Evolutionary conservation across 1,140 invertebrate genomes (phyloP).

Genomic region (Meloidogyne chitwoodi): DNA sequence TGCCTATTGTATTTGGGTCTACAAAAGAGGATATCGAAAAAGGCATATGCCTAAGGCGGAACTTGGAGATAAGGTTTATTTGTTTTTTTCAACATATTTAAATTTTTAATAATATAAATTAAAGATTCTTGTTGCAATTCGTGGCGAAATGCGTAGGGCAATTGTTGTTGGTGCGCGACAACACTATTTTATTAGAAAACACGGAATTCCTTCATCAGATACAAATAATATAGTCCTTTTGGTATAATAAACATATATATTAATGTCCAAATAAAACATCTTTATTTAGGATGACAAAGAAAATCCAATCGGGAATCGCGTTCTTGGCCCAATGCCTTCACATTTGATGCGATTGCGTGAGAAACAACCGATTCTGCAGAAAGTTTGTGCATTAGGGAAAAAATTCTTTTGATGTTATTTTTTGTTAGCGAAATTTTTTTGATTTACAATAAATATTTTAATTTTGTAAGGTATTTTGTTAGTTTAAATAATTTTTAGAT

Average conservation of each 20-base stretch:
- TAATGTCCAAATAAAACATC: background rate
- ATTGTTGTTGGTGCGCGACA: constrained; percentile 78
- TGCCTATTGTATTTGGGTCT: constrained; percentile 67
- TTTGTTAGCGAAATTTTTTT: constrained; percentile 14
- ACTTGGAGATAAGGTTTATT: constrained; percentile 75
- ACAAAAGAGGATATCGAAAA: constrained; percentile 59
- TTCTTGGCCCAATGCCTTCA: constrained; percentile 87
- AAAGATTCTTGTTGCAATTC: constrained; percentile 86
- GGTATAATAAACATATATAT: constrained; percentile 8
- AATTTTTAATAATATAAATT: constrained; percentile 15
- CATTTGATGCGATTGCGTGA: constrained; percentile 78
- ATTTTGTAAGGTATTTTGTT: too few species aligned
- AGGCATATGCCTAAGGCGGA: constrained; percentile 69
- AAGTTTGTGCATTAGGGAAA: constrained; percentile 84
- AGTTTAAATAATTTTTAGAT: too few species aligned
- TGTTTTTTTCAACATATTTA: background rate
- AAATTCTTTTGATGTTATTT: constrained; percentile 74
- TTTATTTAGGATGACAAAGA: constrained; percentile 75
- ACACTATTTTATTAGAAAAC: constrained; percentile 73
- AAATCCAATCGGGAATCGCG: constrained; percentile 83
- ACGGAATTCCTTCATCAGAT: constrained; percentile 84
- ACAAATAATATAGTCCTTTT: constrained; percentile 93
- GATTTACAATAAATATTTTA: too few species aligned
- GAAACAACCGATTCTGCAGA: constrained; percentile 76
- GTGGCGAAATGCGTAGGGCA: constrained; percentile 91